Conservation (phyloP, 2,888 invertebrate genomes). For the Drosophila stalkeri region DNA sequence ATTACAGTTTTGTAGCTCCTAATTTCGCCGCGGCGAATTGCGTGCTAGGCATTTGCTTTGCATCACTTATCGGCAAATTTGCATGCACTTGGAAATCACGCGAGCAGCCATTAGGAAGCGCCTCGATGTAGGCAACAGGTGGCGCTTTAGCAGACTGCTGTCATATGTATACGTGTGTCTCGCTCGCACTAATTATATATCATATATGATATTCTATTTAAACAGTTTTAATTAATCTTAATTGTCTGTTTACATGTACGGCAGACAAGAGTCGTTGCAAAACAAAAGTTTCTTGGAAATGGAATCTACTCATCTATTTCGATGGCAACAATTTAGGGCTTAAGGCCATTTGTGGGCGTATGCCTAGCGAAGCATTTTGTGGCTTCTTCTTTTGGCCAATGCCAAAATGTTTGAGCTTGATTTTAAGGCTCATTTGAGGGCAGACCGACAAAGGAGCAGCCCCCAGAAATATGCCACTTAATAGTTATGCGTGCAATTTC, state of each 20-base stretch:
- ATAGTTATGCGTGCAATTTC: constrained; percentile 80
- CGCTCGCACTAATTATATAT: constrained; percentile 3
- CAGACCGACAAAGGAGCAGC: constrained; percentile 32
- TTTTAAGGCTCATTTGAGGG: constrained; percentile 66
- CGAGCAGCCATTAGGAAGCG: constrained; percentile 23
- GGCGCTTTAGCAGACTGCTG: constrained; percentile 12
- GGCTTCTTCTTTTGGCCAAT: background rate
- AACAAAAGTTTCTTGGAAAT: background rate
- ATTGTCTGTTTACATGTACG: background rate
- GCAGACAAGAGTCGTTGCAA: background rate
- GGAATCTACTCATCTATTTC: background rate
- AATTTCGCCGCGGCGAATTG: constrained; percentile 41
- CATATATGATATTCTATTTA: background rate
- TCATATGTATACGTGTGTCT: background rate
- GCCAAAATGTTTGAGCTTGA: constrained; percentile 18
- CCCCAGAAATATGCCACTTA: constrained; percentile 66
- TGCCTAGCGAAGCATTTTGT: constrained; percentile 24
- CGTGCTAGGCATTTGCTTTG: constrained; percentile 44
- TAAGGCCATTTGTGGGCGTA: constrained; percentile 25
- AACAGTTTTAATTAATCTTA: background rate
- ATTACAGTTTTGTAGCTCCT: constrained; percentile 16
- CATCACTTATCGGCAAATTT: constrained; percentile 64
- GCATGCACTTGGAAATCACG: constrained; percentile 60
- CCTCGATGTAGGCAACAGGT: constrained; percentile 63
- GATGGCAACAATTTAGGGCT: constrained; percentile 22